These are phyloP conservation scores for Phoebastria nigripes DNA, from an alignment of 2,797 vertebrate species.

Conservation along the genomic window DNA sequence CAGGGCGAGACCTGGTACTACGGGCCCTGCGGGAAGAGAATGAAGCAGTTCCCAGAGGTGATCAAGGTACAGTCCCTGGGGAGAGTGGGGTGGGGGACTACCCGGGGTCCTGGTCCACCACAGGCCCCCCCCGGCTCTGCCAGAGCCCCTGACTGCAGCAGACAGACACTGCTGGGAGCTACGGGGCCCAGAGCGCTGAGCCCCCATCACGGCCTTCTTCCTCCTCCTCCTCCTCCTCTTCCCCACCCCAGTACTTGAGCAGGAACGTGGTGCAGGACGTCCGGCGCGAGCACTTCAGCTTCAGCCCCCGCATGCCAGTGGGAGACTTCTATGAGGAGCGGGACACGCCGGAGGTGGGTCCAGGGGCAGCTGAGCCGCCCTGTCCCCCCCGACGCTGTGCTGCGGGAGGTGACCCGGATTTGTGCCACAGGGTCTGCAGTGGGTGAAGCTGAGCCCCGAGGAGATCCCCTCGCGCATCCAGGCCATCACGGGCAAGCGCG, in stretches of 20 bases:
- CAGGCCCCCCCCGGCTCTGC: not conserved
- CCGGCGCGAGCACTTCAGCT: conserved; percentile 95
- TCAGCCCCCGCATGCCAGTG: conserved; percentile 96
- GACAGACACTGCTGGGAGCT: not conserved
- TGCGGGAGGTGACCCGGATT: accelerated
- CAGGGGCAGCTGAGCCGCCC: not conserved
- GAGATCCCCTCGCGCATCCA: conserved; percentile 95
- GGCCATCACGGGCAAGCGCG: conserved; percentile 94
- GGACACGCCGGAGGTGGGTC: conserved; percentile 86
- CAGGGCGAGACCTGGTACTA: conserved; percentile 99
- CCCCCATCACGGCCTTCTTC: not conserved
- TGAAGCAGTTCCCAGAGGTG: conserved; percentile 98
- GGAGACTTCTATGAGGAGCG: conserved; percentile 95
- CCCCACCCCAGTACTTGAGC: conserved; percentile 83
- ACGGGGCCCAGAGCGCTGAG: accelerated
- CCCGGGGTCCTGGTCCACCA: not conserved
- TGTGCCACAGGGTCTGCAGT: conserved; percentile 82
- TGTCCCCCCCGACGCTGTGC: accelerated
- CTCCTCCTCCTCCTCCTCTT: not conserved
- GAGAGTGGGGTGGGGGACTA: accelerated
- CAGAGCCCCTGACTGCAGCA: accelerated
- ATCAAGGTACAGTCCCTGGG: conserved; percentile 82
- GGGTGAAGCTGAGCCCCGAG: conserved; percentile 88
- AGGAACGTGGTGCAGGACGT: conserved; percentile 85
- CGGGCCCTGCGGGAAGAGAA: conserved; percentile 92